Evolutionary conservation across 2,888 invertebrate species (phyloP), one percentile per base, ranked within the genome.

Genomic region (Lasiommata megera): DNA sequence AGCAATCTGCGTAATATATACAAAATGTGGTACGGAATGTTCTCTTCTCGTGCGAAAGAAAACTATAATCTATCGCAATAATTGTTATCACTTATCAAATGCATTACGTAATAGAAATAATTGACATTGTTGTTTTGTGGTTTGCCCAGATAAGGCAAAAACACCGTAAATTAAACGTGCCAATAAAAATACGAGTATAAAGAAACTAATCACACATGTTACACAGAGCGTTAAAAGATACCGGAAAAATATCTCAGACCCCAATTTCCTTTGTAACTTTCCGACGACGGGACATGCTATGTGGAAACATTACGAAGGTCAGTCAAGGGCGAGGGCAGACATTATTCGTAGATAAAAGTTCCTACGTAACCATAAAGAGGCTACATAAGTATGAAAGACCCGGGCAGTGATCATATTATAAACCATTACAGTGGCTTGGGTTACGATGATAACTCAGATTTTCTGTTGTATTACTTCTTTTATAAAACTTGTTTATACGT

Each of bases 271-370:
- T 67, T 65, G 66, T 69, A 60, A 58, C 48, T 51, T 56, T 52
- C 57, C 58, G 60, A 57, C 58, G 60, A 57, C 60, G 64, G 65
- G 60, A 62, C 67, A 62, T 60, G 56, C 62, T 56, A 64, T 62
- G 61, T 57, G 56, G 57, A 61, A 59, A 63, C 62, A 63, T 61
- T 59, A 62, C 53, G 62, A 67, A 69, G 69, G 69, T 68, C 70
- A 69, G 59, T 59, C 68, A 67, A 69, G 70, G 69, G 66, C 64
- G 60, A 58, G 64, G 59, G 50, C 63, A 55, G 59, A 57, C 58
- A 55, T 60, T 61, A 59, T 54, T 48, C 59, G 54, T 36, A 62
- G 59, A 62, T 62, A 62, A 63, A 63, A 60, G 59, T 59, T 59
- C 46, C 50, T 64, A 58, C 46, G 59, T 61, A 60, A 50, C 59